Conservation (phyloP, 2,113 vertebrate genomes). For the Caloenas nicobarica region DNA sequence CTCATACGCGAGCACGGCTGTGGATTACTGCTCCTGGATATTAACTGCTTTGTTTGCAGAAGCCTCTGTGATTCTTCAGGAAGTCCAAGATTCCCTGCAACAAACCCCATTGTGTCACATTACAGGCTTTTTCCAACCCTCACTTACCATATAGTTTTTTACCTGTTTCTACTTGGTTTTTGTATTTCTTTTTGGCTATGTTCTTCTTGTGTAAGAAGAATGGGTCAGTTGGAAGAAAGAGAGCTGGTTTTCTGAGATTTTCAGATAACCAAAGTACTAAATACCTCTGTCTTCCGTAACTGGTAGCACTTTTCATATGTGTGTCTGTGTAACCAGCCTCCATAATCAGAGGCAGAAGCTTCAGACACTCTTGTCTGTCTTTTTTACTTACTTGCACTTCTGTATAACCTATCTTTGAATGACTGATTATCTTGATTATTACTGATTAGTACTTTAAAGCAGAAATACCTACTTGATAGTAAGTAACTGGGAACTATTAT, state of each 20-base stretch:
- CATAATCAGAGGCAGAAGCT: fast-evolving
- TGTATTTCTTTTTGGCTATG: background rate
- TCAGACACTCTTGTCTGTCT: background rate
- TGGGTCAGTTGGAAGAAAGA: background rate
- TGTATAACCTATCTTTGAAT: background rate
- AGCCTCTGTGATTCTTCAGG: background rate
- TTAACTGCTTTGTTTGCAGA: conserved; percentile 23
- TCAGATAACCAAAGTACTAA: background rate
- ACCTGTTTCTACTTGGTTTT: background rate
- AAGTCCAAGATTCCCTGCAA: conserved; percentile 17
- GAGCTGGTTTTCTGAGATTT: background rate
- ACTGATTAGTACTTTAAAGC: background rate
- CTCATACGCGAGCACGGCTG: background rate
- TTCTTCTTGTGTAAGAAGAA: background rate
- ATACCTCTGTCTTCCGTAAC: background rate
- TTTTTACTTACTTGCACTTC: background rate
- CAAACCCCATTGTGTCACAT: background rate
- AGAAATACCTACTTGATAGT: background rate
- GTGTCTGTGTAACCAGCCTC: background rate
- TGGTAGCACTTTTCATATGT: fast-evolving
- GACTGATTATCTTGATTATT: background rate
- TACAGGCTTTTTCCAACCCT: background rate
- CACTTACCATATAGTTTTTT: background rate
- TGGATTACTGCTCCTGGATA: background rate
- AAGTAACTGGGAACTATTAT: background rate